phyloP scores from a whole-genome alignment of 2,797 vertebrate genomes.

The Limnodromus scolopaceus region DNA sequence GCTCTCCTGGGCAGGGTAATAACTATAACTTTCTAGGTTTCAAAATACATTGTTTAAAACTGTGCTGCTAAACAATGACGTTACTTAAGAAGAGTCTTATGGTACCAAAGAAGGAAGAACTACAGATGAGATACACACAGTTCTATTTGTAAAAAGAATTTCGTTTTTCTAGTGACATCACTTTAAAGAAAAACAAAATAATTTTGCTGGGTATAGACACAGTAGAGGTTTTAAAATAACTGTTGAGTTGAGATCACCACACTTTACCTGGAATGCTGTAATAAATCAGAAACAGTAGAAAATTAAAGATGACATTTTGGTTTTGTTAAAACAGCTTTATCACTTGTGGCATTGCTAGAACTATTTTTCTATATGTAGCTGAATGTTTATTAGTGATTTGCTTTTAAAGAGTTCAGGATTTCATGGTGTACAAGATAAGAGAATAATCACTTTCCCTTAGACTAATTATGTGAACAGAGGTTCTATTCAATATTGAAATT shows the following conservation, averaged over 20 bases:
- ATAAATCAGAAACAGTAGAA: background rate
- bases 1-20: conserved; percentile 14
- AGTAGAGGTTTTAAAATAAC: background rate
- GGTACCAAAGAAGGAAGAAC: background rate
- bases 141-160: background rate
- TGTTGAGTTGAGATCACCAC: background rate
- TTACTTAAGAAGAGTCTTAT: conserved; percentile 1
- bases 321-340: background rate
- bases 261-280: background rate
- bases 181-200: background rate
- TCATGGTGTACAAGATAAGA: background rate
- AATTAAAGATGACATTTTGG: background rate
- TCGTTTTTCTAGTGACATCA: background rate
- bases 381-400: background rate
- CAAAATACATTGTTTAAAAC: conserved; percentile 46
- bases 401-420: background rate
- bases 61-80: conserved; percentile 17
- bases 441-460: background rate
- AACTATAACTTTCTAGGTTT: conserved; percentile 39
- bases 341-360: background rate
- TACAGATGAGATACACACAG: background rate
- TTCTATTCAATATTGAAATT: background rate
- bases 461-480: background rate
- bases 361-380: background rate
- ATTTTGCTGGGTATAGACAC: background rate